Conservation (phyloP, 2,113 vertebrate species). For the Arothron firmamentum region DNA sequence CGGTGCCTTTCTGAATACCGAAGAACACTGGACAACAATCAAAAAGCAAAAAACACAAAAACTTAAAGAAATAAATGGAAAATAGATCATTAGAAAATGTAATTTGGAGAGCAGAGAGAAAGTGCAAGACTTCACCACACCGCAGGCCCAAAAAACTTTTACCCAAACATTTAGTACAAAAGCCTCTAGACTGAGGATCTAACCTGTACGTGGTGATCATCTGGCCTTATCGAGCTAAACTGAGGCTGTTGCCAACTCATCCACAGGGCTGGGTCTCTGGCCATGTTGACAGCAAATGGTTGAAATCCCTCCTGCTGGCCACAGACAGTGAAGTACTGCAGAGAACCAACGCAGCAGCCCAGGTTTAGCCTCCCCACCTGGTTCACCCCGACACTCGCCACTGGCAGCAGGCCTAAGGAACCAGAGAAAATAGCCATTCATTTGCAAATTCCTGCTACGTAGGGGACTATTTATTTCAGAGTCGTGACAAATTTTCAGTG, state of each 20-base stretch:
- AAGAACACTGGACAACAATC: neutral
- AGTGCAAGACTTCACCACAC: too few relatives aligned
- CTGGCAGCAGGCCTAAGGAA: slow-evolving; percentile 84
- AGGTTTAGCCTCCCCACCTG: slow-evolving; percentile 90
- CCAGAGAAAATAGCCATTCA: neutral
- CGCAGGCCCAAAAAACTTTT: neutral
- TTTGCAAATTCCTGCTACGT: neutral
- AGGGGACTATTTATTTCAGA: neutral
- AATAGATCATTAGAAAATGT: neutral
- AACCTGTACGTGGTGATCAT: slow-evolving; percentile 86
- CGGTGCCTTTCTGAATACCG: too few relatives aligned
- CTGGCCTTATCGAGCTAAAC: slow-evolving; percentile 81
- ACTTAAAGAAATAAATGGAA: neutral
- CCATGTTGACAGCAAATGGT: slow-evolving; percentile 90
- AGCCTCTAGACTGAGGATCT: neutral
- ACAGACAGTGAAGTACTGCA: slow-evolving; percentile 88
- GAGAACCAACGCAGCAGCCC: slow-evolving; percentile 80
- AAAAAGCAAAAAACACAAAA: neutral
- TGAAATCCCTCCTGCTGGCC: slow-evolving; percentile 91
- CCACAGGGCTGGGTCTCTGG: slow-evolving; percentile 88
- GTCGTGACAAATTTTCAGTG: neutral
- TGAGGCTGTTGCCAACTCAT: slow-evolving; percentile 89
- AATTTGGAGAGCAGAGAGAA: neutral
- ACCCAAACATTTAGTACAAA: neutral
- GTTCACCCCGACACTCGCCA: slow-evolving; percentile 85